Evolutionary conservation across 2,797 vertebrate genomes (phyloP).

Genomic region (Myotis daubentonii): DNA sequence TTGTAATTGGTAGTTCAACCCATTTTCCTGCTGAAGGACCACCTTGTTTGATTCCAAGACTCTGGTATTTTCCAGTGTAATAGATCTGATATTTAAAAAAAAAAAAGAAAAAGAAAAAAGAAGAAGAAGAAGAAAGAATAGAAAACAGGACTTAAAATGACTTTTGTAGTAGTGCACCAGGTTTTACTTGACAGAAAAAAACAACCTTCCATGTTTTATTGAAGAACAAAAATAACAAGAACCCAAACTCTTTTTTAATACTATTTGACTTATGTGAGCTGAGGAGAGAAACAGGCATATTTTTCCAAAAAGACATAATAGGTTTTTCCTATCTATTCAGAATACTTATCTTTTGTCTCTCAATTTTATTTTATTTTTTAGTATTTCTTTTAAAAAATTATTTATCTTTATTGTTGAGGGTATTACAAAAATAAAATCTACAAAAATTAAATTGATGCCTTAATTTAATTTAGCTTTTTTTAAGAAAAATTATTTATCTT

Average conservation of each 20-base stretch:
- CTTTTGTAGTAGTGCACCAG: slow-evolving; percentile 37
- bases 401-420: too few relatives aligned
- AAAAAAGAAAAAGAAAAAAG: background rate
- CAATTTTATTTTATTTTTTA: background rate
- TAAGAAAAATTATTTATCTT: too few relatives aligned
- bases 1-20: slow-evolving; percentile 98
- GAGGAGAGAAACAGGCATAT: background rate
- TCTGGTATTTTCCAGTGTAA: slow-evolving; percentile 99
- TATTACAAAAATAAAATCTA: too few relatives aligned
- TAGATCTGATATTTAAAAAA: slow-evolving; percentile 89
- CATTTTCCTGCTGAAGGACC: slow-evolving; percentile 98
- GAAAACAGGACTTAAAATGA: background rate
- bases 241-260: background rate
- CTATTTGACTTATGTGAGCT: background rate
- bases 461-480: too few relatives aligned
- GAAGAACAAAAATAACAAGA: slow-evolving; percentile 50
- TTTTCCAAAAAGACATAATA: slow-evolving; percentile 8
- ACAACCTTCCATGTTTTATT: background rate
- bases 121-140: background rate
- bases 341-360: background rate
- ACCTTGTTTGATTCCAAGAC: slow-evolving; percentile 98
- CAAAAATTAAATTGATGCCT: too few relatives aligned
- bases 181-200: background rate
- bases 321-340: background rate
- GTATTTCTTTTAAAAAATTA: too few relatives aligned